Base-by-base conservation (phyloP, 2,888 invertebrate species). In the Dermolepida albohirtum region DNA sequence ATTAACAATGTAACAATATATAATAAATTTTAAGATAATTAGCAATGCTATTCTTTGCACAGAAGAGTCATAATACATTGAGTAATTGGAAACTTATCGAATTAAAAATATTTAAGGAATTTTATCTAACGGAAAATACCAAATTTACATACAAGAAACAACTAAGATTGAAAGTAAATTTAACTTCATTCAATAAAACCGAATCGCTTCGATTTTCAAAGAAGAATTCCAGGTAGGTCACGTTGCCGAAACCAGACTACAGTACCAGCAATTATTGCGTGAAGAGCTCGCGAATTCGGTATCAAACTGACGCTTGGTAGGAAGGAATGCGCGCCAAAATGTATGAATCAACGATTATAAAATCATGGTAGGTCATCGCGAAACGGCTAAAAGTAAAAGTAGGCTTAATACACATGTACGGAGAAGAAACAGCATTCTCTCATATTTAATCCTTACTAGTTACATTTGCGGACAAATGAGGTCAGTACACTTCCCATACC, bases 291-390 rank as follows among this genome's bases (percentile, higher is more conserved):
- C 22, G 2, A 1, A 11, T 50, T 17, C 50, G 17, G 27, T 7
- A 16, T 27, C n/a, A 50, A 17, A 6, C n/a, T n/a, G 50, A 11
- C 27, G 27, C 27, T n/a, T n/a, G 27, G 34, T 34, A 50, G 27
- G 50, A 55, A 55, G n/a, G 55, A 55, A 55, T 55, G 55, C 55
- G 47, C 59, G 17, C 55, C 55, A 22, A 44, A 59, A 59, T 44
- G 29, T 44, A 55, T 64, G 64, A 59, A 64, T 57, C 57, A 65
- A 57, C 52, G 55, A 62, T 65, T 64, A 65, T 51, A 44, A 49
- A 64, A 68, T 59, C 68, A 50, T 55, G 65, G 57, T 68, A 68
- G 65, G 68, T 68, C 68, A 62, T 68, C 65, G 39, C 34, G 49
- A 44, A 8, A 44, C 40, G 39, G 43, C 44, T 41, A 68, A 68